Base-by-base conservation (phyloP, 2,797 vertebrate species). In the Hephaestus fuliginosus region DNA sequence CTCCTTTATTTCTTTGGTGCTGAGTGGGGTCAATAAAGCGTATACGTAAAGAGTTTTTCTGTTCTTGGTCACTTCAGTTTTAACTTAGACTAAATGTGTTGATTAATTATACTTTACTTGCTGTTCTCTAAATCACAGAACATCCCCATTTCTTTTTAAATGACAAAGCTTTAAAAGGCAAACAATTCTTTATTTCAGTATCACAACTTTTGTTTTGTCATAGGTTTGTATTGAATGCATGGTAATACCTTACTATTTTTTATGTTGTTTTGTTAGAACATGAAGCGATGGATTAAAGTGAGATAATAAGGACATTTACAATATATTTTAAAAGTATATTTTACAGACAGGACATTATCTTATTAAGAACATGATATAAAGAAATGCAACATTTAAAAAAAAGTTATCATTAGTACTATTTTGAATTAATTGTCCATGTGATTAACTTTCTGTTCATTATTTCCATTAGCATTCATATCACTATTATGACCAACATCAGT, bases 321-420 rank as follows among this genome's bases (percentile, higher is more conserved):
- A 52, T 20, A 44, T 49, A 79, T 79, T 49, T 36, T 2, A 61
- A 79, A 78, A 3, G 3, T 8, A 43, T 68, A 41, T 13, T 53
- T 60, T 53, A 65, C 20, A 49, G 10, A 77, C 64, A 64, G 0
- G 1, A 46, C 18, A 46, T 0, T 61, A 49, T 64, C 2, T 17
- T 49, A 22, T 41, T 7, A 41, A n/a, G 3, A 0, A 36, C 48
- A 39, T n/a, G 0, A 14, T 13, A 12, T 28, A 39, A 44, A 58
- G 56, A 49, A 68, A 56, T 4, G 0, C 22, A 53, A 58, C 30
- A 33, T 33, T 41, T 2, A 43, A 49, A 2, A 51, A 51, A 61
- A 56, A 41, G 1, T 41, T 51, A 5, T 36, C 46, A 60, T 41
- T 30, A 30, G 33, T 25, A 68, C 30, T 64, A 4, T 68, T 68